A percentile compares a stretch with the other conserved stretches of the same genome.
phyloP scores from a whole-genome alignment of 2,888 invertebrate species.

The Stramonita haemastoma region DNA sequence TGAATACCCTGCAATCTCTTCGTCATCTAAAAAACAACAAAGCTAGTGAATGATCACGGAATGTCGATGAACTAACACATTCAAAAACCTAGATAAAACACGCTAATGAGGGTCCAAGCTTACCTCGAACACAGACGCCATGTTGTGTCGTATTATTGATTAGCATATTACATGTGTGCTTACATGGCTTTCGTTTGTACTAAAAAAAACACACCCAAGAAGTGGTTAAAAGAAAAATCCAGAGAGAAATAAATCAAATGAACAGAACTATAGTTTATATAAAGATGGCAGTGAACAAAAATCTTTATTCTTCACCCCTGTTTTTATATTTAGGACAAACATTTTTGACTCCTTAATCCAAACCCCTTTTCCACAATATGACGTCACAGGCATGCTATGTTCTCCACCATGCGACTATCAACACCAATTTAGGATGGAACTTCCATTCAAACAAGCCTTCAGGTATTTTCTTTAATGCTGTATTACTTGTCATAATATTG shows the following conservation, averaged over 20 bases:
- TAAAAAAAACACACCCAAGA: background rate
- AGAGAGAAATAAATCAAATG: background rate
- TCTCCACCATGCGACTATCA: conserved; percentile 42
- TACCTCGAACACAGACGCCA: conserved; percentile 33
- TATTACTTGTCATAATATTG: background rate
- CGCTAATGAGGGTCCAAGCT: background rate
- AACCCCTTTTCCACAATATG: conserved; percentile 17
- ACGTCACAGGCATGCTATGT: conserved; percentile 17
- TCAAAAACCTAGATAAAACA: background rate
- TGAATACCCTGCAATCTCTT: background rate
- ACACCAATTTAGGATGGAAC: conserved; percentile 10
- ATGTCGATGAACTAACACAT: background rate
- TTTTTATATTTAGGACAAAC: background rate
- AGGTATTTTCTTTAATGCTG: background rate
- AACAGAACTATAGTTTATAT: background rate
- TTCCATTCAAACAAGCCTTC: background rate
- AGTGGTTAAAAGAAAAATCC: background rate
- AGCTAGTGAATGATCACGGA: background rate
- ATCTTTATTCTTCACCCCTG: background rate
- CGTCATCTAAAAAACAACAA: background rate
- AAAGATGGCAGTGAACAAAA: too few relatives aligned
- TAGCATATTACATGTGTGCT: conserved; percentile 39
- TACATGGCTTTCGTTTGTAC: too few relatives aligned
- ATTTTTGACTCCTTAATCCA: conserved; percentile 22
- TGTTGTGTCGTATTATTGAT: conserved; percentile 37